Percentiles rank a stretch among this genome's conserved stretches.
Evolutionary conservation across 2,888 invertebrate genomes (phyloP).

Genomic region (Agonopterix subpropinquella): DNA sequence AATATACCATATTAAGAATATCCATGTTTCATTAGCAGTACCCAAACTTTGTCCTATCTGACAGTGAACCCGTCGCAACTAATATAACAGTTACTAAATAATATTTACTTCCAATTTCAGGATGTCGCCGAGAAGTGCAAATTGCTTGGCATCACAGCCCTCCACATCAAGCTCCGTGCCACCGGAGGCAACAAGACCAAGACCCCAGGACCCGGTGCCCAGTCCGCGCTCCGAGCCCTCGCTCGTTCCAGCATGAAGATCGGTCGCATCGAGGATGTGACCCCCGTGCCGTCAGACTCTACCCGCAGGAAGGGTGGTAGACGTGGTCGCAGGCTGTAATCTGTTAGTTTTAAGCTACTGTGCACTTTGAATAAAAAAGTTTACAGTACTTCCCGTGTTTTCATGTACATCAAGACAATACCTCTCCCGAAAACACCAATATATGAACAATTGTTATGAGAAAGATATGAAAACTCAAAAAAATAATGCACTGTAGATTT

Average conservation of each 20-base stretch:
- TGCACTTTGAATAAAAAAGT: slow-evolving; percentile 60
- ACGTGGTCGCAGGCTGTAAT: slow-evolving; percentile 98
- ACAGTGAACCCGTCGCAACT: not conserved
- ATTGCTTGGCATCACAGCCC: slow-evolving; percentile 95
- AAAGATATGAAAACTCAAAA: no score
- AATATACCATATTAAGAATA: no score
- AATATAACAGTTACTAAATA: not conserved
- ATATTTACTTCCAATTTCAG: slow-evolving; percentile 52
- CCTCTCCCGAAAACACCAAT: no score
- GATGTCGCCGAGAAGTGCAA: slow-evolving; percentile 99
- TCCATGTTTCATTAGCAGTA: no score
- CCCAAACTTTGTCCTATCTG: not conserved
- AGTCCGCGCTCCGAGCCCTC: slow-evolving; percentile 97
- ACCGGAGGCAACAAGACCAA: slow-evolving; percentile 99
- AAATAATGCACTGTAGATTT: no score
- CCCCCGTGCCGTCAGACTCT: slow-evolving; percentile 99
- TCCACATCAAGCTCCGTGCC: slow-evolving; percentile 98
- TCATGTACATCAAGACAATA: not conserved
- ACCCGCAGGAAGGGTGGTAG: slow-evolving; percentile 99
- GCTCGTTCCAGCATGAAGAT: slow-evolving; percentile 99
- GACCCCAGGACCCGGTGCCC: slow-evolving; percentile 99
- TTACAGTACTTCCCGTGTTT: slow-evolving; percentile 41
- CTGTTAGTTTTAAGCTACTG: slow-evolving; percentile 65
- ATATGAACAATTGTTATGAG: no score
- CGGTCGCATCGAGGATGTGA: slow-evolving; percentile 99